Conservation (phyloP, 2,113 vertebrate genomes). For the Taxidea taxus region DNA sequence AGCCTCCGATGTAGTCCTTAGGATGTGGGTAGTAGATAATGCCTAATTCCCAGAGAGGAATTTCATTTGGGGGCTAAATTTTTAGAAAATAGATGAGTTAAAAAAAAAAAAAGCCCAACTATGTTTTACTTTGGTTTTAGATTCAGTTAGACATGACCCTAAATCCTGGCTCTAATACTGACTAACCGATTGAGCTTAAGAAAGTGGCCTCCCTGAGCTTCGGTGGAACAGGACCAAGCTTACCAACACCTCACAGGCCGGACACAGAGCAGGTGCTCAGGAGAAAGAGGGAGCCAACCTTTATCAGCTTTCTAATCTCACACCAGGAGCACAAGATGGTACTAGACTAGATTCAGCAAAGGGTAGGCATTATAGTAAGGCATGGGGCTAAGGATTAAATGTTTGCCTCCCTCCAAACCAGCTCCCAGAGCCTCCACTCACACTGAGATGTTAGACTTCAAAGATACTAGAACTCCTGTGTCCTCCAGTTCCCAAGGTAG, state of each 20-base stretch:
- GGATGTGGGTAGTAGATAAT: neutral
- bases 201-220: neutral
- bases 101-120: neutral
- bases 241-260: neutral
- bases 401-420: neutral
- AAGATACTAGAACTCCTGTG: neutral
- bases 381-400: neutral
- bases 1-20: neutral
- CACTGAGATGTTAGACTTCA: neutral
- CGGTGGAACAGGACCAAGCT: neutral
- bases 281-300: neutral
- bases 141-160: neutral
- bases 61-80: constrained; percentile 20
- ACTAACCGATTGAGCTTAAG: neutral
- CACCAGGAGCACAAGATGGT: neutral
- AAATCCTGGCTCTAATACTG: neutral
- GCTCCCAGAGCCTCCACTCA: neutral
- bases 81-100: neutral
- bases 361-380: neutral
- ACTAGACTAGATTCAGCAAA: neutral
- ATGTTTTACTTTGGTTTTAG: neutral
- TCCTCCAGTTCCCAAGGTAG: neutral
- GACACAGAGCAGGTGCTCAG: neutral
- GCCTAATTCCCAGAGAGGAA: constrained; percentile 7
- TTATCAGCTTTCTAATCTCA: neutral